Evolutionary conservation across 35 echinoderm and acorn worm species (phyloP).

Genomic region (Ophiothrix spiculata): DNA sequence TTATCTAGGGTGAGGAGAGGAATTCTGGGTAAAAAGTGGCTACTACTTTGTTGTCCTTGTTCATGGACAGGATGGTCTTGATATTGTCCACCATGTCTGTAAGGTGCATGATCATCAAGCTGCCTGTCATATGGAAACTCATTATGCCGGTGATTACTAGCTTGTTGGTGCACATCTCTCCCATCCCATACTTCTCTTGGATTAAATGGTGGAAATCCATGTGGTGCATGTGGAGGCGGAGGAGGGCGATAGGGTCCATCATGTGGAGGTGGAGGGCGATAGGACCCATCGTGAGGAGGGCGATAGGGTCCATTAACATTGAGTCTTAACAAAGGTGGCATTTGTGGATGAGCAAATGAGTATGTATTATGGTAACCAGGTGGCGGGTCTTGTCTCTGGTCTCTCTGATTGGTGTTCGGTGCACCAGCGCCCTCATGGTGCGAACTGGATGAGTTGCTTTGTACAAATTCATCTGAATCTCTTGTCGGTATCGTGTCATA

Average conservation of each 20-base stretch:
- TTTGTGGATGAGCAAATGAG: not conserved
- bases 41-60: not conserved
- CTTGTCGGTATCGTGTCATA: constrained; percentile 22
- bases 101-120: too few species aligned
- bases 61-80: not conserved
- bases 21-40: not conserved
- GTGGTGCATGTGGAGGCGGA: constrained; percentile 6
- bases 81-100: too few species aligned
- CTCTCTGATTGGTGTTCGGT: not conserved
- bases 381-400: not conserved
- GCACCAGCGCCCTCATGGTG: not conserved
- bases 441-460: not conserved
- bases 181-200: too few species aligned
- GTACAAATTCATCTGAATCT: constrained; percentile 16
- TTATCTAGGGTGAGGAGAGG: not conserved
- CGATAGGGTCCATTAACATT: not conserved
- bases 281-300: not conserved
- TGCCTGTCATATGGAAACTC: not conserved
- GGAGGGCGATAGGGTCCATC: too few species aligned
- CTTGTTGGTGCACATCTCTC: too few species aligned
- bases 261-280: too few species aligned
- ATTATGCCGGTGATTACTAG: not conserved
- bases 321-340: not conserved
- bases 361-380: constrained; percentile 25
- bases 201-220: too few species aligned